Percentiles rank a stretch among this genome's conserved stretches.
Conservation (phyloP, 2,888 invertebrate species). For the Acrobasis consociella region DNA sequence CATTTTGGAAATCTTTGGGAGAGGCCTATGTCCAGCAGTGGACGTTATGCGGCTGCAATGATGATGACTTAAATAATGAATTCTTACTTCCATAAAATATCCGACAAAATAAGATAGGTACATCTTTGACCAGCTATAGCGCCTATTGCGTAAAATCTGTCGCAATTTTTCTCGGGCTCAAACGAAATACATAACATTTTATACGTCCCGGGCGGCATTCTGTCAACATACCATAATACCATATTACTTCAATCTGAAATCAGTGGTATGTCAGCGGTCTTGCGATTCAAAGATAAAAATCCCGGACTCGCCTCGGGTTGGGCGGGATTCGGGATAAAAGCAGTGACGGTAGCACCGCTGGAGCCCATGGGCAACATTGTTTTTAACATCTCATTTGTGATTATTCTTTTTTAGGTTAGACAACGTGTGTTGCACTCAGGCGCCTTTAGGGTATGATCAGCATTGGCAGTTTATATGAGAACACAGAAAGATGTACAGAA, state of each 20-base stretch:
- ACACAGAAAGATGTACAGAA: too few relatives aligned
- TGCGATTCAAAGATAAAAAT: slow-evolving; percentile 55
- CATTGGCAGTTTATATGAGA: too few relatives aligned
- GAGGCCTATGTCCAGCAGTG: too few relatives aligned
- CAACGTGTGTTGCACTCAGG: too few relatives aligned
- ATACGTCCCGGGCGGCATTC: slow-evolving; percentile 9
- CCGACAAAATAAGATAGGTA: neutral
- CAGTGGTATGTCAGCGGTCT: slow-evolving; percentile 44
- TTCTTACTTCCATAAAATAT: too few relatives aligned
- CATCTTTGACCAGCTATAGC: neutral
- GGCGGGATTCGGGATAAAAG: slow-evolving; percentile 61
- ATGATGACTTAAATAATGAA: too few relatives aligned
- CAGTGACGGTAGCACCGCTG: slow-evolving; percentile 73
- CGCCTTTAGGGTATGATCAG: too few relatives aligned
- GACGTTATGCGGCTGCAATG: too few relatives aligned
- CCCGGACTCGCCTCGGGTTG: slow-evolving; percentile 42
- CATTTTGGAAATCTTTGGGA: too few relatives aligned
- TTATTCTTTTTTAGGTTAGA: neutral
- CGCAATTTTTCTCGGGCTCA: neutral
- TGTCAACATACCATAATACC: slow-evolving; percentile 27
- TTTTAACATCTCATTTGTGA: slow-evolving; percentile 39
- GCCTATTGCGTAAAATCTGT: neutral
- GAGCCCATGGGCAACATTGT: slow-evolving; percentile 62
- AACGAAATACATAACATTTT: slow-evolving; percentile 15
- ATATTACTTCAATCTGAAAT: slow-evolving; percentile 36